phyloP scores from a whole-genome alignment of 1,140 invertebrate genomes.

The Drosophila prosaltans region DNA sequence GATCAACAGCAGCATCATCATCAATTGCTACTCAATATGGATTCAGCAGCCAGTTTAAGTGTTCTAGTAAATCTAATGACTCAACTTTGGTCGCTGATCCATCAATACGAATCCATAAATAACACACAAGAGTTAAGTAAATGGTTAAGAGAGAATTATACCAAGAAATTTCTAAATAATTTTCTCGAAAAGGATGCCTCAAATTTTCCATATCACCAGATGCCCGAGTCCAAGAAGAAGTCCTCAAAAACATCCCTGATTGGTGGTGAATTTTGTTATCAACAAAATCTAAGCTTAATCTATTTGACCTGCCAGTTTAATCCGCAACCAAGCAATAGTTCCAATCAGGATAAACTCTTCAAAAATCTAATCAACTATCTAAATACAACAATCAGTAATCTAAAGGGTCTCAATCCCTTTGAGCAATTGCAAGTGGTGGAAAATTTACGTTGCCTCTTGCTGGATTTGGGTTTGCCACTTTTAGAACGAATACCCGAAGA shows the following conservation, averaged over 20 bases:
- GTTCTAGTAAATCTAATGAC: constrained; percentile 85
- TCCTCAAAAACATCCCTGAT: constrained; percentile 17
- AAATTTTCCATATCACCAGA: constrained; percentile 59
- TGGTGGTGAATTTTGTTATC: constrained; percentile 51
- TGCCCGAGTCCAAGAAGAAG: constrained; percentile 21
- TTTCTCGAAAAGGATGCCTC: constrained; percentile 76
- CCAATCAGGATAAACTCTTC: constrained; percentile 33
- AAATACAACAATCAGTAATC: constrained; percentile 21
- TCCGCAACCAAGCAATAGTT: constrained; percentile 23
- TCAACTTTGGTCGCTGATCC: constrained; percentile 84
- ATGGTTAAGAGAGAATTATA: constrained; percentile 84
- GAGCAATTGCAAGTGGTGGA: constrained; percentile 69
- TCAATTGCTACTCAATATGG: constrained; percentile 83
- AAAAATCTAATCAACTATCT: constrained; percentile 42
- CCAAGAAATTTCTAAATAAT: constrained; percentile 83
- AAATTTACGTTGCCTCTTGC: constrained; percentile 80
- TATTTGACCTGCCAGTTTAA: constrained; percentile 63
- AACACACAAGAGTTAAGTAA: constrained; percentile 77
- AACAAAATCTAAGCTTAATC: constrained; percentile 71
- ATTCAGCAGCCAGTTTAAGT: constrained; percentile 85
- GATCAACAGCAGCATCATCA: constrained; percentile 59
- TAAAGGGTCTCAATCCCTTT: constrained; percentile 19
- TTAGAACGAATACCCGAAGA: constrained; percentile 54
- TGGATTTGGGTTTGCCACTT: constrained; percentile 80
- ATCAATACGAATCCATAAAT: constrained; percentile 74